These are phyloP conservation scores for Danaus chrysippus DNA, from an alignment of 2,888 invertebrate species.

Conservation along the genomic window DNA sequence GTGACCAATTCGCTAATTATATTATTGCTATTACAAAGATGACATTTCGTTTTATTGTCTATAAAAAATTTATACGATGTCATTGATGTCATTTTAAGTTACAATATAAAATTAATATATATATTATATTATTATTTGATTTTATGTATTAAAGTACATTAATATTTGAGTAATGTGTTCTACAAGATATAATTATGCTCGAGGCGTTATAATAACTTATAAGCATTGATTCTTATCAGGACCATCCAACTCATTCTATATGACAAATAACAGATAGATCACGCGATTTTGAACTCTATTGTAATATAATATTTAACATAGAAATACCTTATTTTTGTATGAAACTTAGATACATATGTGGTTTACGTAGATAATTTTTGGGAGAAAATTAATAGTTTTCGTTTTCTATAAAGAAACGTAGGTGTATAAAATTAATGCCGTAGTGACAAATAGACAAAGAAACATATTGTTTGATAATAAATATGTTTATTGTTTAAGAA, in stretches of 20 bases:
- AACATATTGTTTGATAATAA: background rate
- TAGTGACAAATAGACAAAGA: background rate
- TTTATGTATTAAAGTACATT: background rate
- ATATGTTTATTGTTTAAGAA: no score
- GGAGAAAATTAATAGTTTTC: no score
- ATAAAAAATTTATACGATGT: background rate
- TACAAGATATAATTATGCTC: constrained; percentile 20
- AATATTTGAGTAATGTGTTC: constrained; percentile 7
- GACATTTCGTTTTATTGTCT: constrained; percentile 14
- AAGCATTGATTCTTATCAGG: constrained; percentile 12
- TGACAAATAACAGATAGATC: background rate
- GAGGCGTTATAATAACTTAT: constrained; percentile 9
- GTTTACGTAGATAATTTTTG: no score
- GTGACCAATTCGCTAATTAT: constrained; percentile 72
- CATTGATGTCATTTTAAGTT: no score
- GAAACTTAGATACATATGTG: no score
- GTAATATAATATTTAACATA: no score
- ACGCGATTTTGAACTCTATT: background rate
- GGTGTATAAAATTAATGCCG: background rate
- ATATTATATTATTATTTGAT: no score
- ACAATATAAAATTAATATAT: no score
- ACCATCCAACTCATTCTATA: constrained; percentile 6
- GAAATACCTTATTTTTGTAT: no score
- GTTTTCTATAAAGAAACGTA: no score
- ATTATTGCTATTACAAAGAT: constrained; percentile 18